Evolutionary conservation across 1,140 invertebrate genomes (phyloP).

Genomic region (Aphis craccivora): DNA sequence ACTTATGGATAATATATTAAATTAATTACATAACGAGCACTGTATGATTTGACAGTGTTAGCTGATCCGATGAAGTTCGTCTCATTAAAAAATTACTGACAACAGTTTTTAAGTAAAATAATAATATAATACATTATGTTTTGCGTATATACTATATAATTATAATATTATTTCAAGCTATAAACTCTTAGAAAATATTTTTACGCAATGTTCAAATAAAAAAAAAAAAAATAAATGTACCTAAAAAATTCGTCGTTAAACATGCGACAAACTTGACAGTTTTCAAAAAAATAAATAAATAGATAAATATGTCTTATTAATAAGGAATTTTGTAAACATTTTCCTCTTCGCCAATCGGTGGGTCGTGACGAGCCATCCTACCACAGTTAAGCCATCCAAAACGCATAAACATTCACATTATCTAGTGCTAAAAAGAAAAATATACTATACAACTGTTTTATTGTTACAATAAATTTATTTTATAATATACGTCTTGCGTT

Average conservation of each 20-base stretch:
- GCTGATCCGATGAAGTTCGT: background rate
- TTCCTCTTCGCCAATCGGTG: background rate
- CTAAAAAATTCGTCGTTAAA: no score
- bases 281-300: background rate
- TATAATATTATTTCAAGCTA: background rate
- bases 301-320: background rate
- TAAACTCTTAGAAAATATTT: background rate
- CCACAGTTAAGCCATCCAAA: background rate
- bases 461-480: background rate
- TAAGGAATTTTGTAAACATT: background rate
- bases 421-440: background rate
- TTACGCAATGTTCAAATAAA: background rate
- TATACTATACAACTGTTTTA: background rate
- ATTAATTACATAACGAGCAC: background rate
- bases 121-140: background rate
- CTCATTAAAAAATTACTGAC: background rate
- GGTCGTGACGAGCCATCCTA: background rate
- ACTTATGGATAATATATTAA: background rate
- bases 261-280: background rate
- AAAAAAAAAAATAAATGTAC: no score
- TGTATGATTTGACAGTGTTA: background rate
- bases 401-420: background rate
- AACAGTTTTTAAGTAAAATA: background rate
- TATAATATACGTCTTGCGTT: background rate
- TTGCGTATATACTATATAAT: background rate